Base-by-base conservation (phyloP, 2,888 invertebrate species). In the Synanthedon andrenaeformis region DNA sequence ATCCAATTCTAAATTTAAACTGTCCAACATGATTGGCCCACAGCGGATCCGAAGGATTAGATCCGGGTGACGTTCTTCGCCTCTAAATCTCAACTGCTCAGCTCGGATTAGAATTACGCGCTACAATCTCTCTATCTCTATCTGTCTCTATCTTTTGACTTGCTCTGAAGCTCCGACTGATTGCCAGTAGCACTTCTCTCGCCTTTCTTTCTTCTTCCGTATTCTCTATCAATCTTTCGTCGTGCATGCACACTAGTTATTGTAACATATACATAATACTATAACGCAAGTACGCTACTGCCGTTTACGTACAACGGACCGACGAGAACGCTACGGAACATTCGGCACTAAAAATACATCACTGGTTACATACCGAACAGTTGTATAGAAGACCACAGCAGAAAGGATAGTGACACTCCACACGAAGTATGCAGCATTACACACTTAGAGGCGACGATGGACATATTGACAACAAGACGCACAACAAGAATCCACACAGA, bases 231-330 rank as follows among this genome's bases (percentile, higher is more conserved):
- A 74, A 72, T 78, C 82, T 83, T 68, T 80, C 82, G 81, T 83
- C 82, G 86, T 87, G 87, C 87, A 87, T 87, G 87, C 75, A 87
- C 87, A 87, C 87, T 87, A 87, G 87, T 82, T 86, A 86, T 83
- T 85, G 83, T 84, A 79, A 85, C 86, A 86, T 79, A 78, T 67
- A 82, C 81, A 81, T 64, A 82, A 80, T 79, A 82, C 78, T 81
- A 78, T 79, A 75, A 72, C 79, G 82, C 76, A 81, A 76, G 75
- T 82, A 76, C 79, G 85, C 84, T 82, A 82, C 72, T 75, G 81
- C 80, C 79, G 71, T 74, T 68, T 67, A 72, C 70, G 65, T 69
- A 62, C 69, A 71, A 76, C 75, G 72, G 69, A 71, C 72, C 76
- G 67, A 72, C 74, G 73, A 71, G 83, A 80, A 83, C 81, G 82